These are phyloP conservation scores for Drosophila nasuta DNA, from an alignment of 1,140 invertebrate species.

Conservation along the genomic window DNA sequence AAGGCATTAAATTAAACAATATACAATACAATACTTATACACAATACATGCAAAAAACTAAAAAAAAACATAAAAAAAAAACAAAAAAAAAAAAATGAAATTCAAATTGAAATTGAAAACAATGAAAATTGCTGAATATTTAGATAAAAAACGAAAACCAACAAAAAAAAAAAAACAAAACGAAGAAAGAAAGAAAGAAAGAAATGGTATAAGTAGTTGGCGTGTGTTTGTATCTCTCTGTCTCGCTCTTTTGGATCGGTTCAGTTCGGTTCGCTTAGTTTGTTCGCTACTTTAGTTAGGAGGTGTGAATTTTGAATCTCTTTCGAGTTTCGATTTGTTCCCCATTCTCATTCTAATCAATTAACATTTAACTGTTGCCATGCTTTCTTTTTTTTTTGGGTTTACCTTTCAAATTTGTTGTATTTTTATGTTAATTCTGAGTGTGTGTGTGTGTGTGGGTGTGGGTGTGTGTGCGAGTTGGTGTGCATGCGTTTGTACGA, in stretches of 20 bases:
- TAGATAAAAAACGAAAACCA: constrained; percentile 42
- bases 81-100: constrained; percentile 39
- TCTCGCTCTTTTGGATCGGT: no score
- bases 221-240: constrained; percentile 13
- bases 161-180: neutral
- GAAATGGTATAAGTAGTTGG: constrained; percentile 2
- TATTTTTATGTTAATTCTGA: neutral
- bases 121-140: constrained; percentile 79
- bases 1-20: constrained; percentile 32
- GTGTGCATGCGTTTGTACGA: constrained; percentile 56
- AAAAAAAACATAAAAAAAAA: no score
- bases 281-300: constrained; percentile 8
- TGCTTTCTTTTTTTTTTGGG: neutral
- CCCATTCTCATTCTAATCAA: neutral
- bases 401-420: constrained; percentile 7
- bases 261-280: constrained; percentile 1
- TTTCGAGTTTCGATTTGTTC: no score
- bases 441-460: no score
- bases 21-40: constrained; percentile 45
- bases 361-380: constrained; percentile 3
- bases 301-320: constrained; percentile 1
- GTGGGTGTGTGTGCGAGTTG: constrained; percentile 4
- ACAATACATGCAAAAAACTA: constrained; percentile 33
- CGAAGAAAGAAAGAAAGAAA: no score
- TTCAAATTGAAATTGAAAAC: constrained; percentile 31